Conservation (phyloP, 2,113 vertebrate species). For the Odontophorus gujanensis region DNA sequence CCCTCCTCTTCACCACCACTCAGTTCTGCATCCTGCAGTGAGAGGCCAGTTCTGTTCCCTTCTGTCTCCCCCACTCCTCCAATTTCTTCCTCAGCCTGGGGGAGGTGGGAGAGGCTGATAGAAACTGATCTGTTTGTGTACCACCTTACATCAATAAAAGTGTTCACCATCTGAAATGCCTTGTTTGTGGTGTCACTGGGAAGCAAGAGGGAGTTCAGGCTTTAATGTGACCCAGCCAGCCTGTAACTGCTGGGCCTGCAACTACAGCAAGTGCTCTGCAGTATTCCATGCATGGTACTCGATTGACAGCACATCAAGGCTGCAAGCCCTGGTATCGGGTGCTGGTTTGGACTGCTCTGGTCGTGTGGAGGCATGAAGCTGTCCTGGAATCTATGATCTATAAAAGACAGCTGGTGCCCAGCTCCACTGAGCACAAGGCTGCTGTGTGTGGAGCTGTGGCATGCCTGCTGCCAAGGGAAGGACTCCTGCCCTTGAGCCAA, state of each 20-base stretch:
- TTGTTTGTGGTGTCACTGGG: background rate
- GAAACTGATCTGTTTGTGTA: conserved; percentile 73
- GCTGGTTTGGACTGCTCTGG: background rate
- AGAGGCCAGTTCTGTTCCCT: conserved; percentile 69
- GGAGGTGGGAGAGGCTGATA: conserved; percentile 71
- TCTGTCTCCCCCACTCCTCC: conserved; percentile 68
- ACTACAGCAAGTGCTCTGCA: background rate
- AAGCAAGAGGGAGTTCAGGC: background rate
- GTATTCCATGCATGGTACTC: background rate
- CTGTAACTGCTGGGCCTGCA: background rate
- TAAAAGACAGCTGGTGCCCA: accelerated
- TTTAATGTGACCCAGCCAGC: background rate
- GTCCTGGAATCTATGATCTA: too few relatives aligned
- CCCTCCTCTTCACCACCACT: conserved; percentile 56
- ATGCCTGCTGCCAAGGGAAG: background rate
- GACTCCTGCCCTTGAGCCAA: accelerated
- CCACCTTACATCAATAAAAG: conserved; percentile 81
- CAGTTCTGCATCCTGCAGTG: conserved; percentile 71
- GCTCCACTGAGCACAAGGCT: accelerated
- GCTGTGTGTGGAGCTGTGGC: accelerated
- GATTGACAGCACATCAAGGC: accelerated
- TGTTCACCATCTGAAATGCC: conserved; percentile 52
- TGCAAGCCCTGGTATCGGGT: accelerated
- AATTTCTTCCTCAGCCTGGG: conserved; percentile 61
- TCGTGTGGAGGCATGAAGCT: accelerated